Evolutionary conservation across 2,797 vertebrate species (phyloP).

Genomic region (Phrynocephalus vlangalii): DNA sequence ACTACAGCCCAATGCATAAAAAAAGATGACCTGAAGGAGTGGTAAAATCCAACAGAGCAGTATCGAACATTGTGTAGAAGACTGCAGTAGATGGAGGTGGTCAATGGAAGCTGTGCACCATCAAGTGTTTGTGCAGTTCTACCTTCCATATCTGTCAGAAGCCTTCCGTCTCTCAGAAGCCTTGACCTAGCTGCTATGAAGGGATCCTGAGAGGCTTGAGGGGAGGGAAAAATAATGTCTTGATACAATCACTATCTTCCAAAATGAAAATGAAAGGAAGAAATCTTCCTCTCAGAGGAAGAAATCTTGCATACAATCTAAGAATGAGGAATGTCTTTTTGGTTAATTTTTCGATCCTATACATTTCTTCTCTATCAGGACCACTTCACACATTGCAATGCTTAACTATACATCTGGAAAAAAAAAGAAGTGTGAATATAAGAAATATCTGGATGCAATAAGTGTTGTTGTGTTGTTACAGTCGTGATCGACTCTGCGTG

Average conservation of each 20-base stretch:
- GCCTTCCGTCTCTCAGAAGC: neutral
- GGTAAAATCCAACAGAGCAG: neutral
- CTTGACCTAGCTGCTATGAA: neutral
- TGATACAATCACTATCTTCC: neutral
- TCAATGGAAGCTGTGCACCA: neutral
- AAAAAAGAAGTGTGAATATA: neutral
- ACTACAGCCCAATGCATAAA: neutral
- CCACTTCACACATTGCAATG: neutral
- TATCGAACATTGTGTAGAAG: neutral
- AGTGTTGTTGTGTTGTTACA: neutral
- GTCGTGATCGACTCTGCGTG: too few relatives aligned
- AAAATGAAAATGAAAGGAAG: neutral
- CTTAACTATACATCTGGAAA: conserved; percentile 2
- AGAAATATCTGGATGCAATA: neutral
- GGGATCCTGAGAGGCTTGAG: neutral
- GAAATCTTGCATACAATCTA: neutral
- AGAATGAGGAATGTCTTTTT: neutral
- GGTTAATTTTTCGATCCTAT: neutral
- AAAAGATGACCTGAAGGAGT: neutral
- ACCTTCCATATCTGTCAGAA: neutral
- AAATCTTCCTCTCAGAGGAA: neutral
- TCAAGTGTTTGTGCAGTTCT: too few relatives aligned
- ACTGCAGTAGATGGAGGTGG: neutral
- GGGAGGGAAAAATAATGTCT: neutral
- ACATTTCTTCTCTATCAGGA: neutral